Evolutionary conservation across 2,797 vertebrate genomes (phyloP).

Genomic region (Fringilla coelebs): DNA sequence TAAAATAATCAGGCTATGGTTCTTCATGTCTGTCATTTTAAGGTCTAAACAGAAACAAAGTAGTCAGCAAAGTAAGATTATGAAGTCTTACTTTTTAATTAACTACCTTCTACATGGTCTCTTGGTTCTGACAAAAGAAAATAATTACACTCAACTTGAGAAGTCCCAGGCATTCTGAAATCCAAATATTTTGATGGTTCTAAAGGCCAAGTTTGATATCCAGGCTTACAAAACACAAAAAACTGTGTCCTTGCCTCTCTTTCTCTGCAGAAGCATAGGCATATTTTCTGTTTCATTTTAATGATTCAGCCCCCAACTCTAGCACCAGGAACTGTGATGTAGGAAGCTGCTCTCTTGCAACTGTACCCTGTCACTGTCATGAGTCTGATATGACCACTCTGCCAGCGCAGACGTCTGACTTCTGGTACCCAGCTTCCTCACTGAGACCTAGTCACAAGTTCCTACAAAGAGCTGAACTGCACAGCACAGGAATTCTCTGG

Average conservation of each 20-base stretch:
- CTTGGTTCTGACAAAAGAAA: not conserved
- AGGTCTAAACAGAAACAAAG: not conserved
- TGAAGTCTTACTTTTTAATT: not conserved
- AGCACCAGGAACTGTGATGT: not conserved
- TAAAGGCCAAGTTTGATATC: not conserved
- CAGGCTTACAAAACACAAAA: not conserved
- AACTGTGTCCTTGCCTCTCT: not conserved
- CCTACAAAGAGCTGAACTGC: not conserved
- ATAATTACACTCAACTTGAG: not conserved
- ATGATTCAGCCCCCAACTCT: not conserved
- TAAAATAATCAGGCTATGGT: not conserved
- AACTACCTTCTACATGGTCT: not conserved
- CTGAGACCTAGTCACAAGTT: not conserved
- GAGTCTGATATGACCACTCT: not conserved
- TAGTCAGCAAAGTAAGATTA: not conserved
- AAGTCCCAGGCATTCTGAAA: not conserved
- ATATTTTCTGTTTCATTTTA: not conserved
- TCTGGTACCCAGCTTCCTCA: not conserved
- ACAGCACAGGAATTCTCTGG: not conserved
- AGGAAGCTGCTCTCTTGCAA: not conserved
- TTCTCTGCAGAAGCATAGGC: not conserved
- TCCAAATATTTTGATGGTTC: not conserved
- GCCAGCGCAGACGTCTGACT: fast-evolving
- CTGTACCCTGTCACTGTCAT: not conserved
- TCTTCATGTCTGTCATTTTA: not conserved